Evolutionary conservation across 2,888 invertebrate species (phyloP), one percentile per base, ranked within the genome.

Genomic region (Eupithecia pulchellata): DNA sequence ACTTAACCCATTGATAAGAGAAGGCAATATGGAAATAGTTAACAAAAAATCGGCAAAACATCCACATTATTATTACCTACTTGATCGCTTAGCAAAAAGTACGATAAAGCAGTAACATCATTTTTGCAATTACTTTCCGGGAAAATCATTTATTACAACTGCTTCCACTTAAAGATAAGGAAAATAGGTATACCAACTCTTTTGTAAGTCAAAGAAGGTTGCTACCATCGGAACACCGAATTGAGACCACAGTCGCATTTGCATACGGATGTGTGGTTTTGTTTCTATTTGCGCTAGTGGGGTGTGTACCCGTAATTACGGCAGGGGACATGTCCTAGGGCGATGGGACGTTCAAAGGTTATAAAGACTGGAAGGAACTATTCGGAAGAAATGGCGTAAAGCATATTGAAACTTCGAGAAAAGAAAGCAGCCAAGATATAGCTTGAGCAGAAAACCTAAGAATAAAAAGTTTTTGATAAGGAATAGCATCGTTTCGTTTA

Each of bases 301-400:
- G 89, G 89, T 91, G 89, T 91, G 86, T 89, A 88, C 85, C 86
- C 89, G 91, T 93, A 92, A 93, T 93, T 92, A 93, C 91, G 88
- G 89, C 87, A 86, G 82, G 89, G 91, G 91, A 92, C 90, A 87
- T 84, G 86, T 88, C 89, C 87, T 88, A 85, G 83, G 88, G 89
- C 88, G 84, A 83, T 75, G 84, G 78, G 84, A 88, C 91, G 86
- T 79, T 81, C 82, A 74, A 62, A 71, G 85, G 86, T 13, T 36
- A 68, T 77, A 81, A 74, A 55, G 36, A 29, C 81, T 82, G 39
- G 84, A 84, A 76, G 62, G 32, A 63, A 42, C 57, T 6, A 4
- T 27, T n/a, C n/a, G 27, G 8, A 3, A 14, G 14, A 27, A 25
- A 55, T 20, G 20, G 8, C 20, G 47, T 47, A 42, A 20, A n/a